These are phyloP conservation scores for Peromyscus attwateri DNA, from an alignment of 2,797 vertebrate genomes.

Conservation along the genomic window DNA sequence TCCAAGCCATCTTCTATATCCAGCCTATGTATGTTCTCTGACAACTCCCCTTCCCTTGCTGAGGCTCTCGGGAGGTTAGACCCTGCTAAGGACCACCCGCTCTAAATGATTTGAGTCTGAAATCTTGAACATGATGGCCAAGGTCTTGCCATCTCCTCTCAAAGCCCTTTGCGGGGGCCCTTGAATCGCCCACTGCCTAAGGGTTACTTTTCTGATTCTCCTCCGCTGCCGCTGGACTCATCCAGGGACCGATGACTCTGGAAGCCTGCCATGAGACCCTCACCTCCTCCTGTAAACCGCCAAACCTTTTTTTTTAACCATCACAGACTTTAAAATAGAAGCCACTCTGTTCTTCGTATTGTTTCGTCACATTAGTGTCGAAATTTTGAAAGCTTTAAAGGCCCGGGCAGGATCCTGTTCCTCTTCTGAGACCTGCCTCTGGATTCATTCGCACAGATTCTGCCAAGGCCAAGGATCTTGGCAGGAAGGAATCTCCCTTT, in stretches of 20 bases:
- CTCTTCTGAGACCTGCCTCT: background rate
- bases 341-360: background rate
- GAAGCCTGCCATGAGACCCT: rapidly evolving
- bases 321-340: background rate
- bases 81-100: background rate
- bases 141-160: rapidly evolving
- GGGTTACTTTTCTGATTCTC: background rate
- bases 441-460: background rate
- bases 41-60: background rate
- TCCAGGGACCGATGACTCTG: too few relatives aligned
- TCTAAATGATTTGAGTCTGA: background rate
- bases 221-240: background rate
- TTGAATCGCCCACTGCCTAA: background rate
- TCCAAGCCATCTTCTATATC: background rate
- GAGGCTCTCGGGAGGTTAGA: background rate
- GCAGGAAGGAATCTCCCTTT: background rate
- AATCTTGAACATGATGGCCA: too few relatives aligned
- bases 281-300: background rate
- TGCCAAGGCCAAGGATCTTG: background rate
- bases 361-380: background rate
- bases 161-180: background rate
- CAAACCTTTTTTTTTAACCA: background rate
- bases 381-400: background rate
- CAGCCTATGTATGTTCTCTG: background rate
- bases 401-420: too few relatives aligned